Conservation (phyloP, 2,888 invertebrate species). For the Scaptomyza parva region DNA sequence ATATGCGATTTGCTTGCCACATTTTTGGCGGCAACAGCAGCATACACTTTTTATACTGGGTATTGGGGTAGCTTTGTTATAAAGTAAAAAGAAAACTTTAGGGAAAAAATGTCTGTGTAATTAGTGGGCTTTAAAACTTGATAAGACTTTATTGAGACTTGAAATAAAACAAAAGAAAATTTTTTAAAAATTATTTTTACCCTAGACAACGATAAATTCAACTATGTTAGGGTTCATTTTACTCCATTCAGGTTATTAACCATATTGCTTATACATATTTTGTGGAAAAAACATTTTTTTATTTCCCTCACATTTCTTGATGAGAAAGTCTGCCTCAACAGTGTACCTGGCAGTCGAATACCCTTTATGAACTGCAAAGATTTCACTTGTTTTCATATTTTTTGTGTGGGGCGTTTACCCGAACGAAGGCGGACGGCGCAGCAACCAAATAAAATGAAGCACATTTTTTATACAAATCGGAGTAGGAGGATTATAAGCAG, state of each 20-base stretch:
- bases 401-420: slow-evolving; percentile 79
- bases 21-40: slow-evolving; percentile 47
- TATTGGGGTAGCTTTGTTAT: neutral
- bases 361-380: neutral
- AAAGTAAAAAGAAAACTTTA: neutral
- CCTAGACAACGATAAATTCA: too few species aligned
- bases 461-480: slow-evolving; percentile 79
- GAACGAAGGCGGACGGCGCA: slow-evolving; percentile 76
- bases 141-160: too few species aligned
- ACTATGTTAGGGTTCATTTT: too few species aligned
- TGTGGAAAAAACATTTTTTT: too few species aligned
- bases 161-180: too few species aligned
- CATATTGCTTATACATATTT: too few species aligned
- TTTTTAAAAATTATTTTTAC: too few species aligned
- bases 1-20: slow-evolving; percentile 80
- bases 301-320: too few species aligned
- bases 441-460: slow-evolving; percentile 83
- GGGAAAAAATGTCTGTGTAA: too few species aligned
- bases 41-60: neutral
- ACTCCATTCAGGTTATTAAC: too few species aligned
- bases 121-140: too few species aligned
- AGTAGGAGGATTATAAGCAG: slow-evolving; percentile 23
- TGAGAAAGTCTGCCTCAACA: neutral
- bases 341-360: slow-evolving; percentile 4
- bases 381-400: slow-evolving; percentile 38